These are phyloP conservation scores for Amphibalanus amphitrite DNA, from an alignment of 1,140 invertebrate genomes.

Conservation along the genomic window DNA sequence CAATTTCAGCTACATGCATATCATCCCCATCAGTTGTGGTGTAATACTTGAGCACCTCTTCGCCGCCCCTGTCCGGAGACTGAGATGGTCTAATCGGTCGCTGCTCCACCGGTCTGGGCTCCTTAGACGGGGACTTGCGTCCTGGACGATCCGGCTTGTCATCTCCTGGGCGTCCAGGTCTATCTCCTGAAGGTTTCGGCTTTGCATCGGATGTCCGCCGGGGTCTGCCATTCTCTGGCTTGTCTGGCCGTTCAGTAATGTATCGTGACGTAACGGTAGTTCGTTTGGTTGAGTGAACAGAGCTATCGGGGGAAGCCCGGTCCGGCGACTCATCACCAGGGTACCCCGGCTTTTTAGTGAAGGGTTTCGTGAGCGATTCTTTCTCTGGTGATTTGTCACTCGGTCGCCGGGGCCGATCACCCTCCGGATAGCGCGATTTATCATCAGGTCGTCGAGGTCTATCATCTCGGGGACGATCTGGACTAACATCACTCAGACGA, in stretches of 20 bases:
- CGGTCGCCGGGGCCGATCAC: too few relatives aligned
- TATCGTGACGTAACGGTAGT: neutral
- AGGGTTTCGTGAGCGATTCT: neutral
- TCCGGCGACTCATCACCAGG: neutral
- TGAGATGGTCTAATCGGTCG: neutral
- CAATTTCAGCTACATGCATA: neutral
- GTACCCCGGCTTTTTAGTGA: neutral
- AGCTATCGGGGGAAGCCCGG: neutral
- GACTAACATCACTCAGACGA: neutral
- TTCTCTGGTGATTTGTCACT: neutral
- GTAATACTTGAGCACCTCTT: neutral
- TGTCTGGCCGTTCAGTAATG: neutral
- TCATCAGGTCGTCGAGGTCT: neutral
- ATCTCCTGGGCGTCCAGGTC: neutral
- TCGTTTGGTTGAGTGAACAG: neutral
- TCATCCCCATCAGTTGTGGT: neutral
- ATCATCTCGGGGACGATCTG: neutral
- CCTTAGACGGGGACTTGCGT: neutral
- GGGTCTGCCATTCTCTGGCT: neutral
- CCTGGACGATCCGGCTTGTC: neutral
- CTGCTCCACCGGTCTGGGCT: neutral
- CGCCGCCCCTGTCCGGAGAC: neutral
- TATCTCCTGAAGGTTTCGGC: neutral
- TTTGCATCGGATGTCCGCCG: neutral
- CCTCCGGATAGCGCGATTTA: neutral